phyloP scores from a whole-genome alignment of 1,140 invertebrate genomes.

The Carposina sasakii region DNA sequence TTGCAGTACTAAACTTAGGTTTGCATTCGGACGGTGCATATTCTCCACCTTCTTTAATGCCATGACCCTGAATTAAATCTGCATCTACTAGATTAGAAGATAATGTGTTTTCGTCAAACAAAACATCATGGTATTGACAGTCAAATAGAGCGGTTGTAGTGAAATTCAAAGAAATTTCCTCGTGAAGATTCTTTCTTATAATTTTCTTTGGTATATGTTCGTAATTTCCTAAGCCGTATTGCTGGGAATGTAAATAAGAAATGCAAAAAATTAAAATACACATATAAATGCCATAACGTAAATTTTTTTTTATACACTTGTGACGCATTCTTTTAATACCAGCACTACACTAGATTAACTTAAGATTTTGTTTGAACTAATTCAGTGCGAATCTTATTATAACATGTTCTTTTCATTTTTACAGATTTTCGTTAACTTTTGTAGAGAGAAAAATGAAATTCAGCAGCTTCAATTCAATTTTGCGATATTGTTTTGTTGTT shows the following conservation, averaged over 20 bases:
- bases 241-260: no score
- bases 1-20: conserved; percentile 60
- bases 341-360: no score
- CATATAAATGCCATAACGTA: conserved; percentile 34
- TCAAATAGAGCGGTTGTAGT: conserved; percentile 40
- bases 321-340: conserved; percentile 43
- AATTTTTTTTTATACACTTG: conserved; percentile 42
- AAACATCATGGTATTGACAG: conserved; percentile 53
- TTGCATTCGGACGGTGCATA: conserved; percentile 49
- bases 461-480: no score
- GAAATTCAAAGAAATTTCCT: conserved; percentile 43
- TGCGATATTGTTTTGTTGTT: no score
- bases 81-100: conserved; percentile 41
- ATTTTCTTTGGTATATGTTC: conserved; percentile 48
- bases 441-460: no score
- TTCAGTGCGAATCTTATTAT: no score
- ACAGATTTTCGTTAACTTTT: no score
- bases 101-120: conserved; percentile 43
- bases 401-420: no score
- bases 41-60: conserved; percentile 56
- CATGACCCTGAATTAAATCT: conserved; percentile 48
- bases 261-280: no score
- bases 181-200: conserved; percentile 40
- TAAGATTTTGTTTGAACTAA: no score
- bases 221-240: no score